Evolutionary conservation across 2,888 invertebrate species (phyloP), one percentile per base, ranked within the genome.

Genomic region (Caenorhabditis sp.): DNA sequence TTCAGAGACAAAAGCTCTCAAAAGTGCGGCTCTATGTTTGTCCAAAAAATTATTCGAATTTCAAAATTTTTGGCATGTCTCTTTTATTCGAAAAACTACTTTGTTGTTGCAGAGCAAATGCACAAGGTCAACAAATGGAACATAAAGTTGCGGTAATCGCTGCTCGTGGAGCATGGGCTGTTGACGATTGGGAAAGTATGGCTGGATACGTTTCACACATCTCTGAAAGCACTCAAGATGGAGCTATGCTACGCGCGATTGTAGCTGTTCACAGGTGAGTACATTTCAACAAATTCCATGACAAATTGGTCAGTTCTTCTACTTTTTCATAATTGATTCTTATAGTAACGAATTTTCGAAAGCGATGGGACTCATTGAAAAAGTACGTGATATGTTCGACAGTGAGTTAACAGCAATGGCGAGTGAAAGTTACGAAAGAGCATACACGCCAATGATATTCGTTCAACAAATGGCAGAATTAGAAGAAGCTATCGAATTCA

Each of bases 401-500:
- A 95, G 95, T 0, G 97, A 99, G 88, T 89, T 99, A 67, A 97
- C 97, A 0, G 95, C 97, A 0, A 95, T 97, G 89, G 95, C 95
- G 0, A 94, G 95, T 0, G 96, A 97, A 88, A 95, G 95, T 69
- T 96, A 97, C 88, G 95, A 95, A 85, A 90, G 96, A 79, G 96
- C 96, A 0, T 88, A 88, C 63, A 81, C 89, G 83, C 89, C 72
- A 24, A 93, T 99, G 93, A 95, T 99, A 0, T 93, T 94, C 80
- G 97, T 96, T 0, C 99, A 99, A 88, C 93, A 97, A 91, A 89
- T 99, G 62, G 94, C 96, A 0, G 99, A 99, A 88, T 89, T 99
- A 66, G 99, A 99, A 88, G 99, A 99, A 90, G 94, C 95, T 0
- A 95, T 99, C 64, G 96, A 96, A 82, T 99, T 94, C 88, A 95